Evolutionary conservation across 2,797 vertebrate genomes (phyloP), one percentile per base, ranked within the genome.

Genomic region (Peromyscus melanophrys): DNA sequence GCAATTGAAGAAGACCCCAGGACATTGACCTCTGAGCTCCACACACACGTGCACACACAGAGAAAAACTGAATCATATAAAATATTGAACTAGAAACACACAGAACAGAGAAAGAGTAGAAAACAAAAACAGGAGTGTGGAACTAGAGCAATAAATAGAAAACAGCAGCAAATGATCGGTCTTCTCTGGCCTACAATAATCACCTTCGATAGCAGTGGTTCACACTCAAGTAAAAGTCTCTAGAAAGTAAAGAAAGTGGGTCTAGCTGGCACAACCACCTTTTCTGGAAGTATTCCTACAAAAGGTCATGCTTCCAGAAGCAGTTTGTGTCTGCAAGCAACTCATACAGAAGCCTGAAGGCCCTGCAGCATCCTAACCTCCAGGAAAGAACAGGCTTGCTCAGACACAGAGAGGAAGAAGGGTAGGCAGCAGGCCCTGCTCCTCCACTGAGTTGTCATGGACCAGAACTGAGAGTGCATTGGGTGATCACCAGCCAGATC

Each of bases 121-220:
- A 73, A 84, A 49, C 52, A 63, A 93, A 93, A 84, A 59, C 1
- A 94, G 8, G 27, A 81, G 80, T 46, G 49, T 89, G 75, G 25
- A 89, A 69, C 25, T 91, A 29, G 69, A 95, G n/a, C 25, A 93
- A 81, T 34, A 55, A 69, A 59, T 52, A 95, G 61, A 40, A 92
- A 94, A 83, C 11, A 40, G 10, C 11, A 67, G 8, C 87, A 75
- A 61, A 83, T 0, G 25, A n/a, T 27, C 46, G 37, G 59, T 67
- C 87, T 14, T 37, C 89, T 78, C 27, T 81, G 67, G 82, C 73
- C 23, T 63, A 23, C 8, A 63, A 27, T 8, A 85, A 65, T 83
- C 75, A 52, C 89, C 69, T 93, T 89, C 96, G 63, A 65, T 6
- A 1, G 71, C 73, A 92, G 13, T 63, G 59, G 43, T 21, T 46